Evolutionary conservation across 1,140 invertebrate species (phyloP), one percentile per base, ranked within the genome.

Genomic region (Pararge aegeria): DNA sequence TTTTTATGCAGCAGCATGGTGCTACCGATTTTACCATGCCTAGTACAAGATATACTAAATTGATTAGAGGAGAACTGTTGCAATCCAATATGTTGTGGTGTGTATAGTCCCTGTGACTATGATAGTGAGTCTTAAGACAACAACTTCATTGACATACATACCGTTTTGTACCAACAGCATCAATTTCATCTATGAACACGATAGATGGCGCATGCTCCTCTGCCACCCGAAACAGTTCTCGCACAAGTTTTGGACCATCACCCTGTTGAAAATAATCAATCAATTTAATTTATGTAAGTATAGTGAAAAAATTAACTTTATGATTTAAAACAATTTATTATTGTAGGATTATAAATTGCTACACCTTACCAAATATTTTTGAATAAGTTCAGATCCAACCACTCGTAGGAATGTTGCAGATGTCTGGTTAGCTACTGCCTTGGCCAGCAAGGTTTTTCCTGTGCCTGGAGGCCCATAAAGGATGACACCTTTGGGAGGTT

Each of bases 101-200:
- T n/a, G n/a, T n/a, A n/a, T n/a, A n/a, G n/a, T n/a, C n/a, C n/a
- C n/a, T n/a, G n/a, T n/a, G n/a, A n/a, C n/a, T n/a, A n/a, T n/a
- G n/a, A n/a, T n/a, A n/a, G n/a, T n/a, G n/a, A n/a, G n/a, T n/a
- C n/a, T n/a, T n/a, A n/a, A n/a, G n/a, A n/a, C n/a, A n/a, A n/a
- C n/a, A n/a, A n/a, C n/a, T n/a, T n/a, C n/a, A n/a, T n/a, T n/a
- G n/a, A n/a, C 19, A 37, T 13, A 16, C 29, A 73, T 82, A 91
- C 89, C 98, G 93, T 92, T 99, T 99, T 16, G 99, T 99, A 50
- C 99, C 99, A 29, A 99, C 97, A 61, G 99, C 99, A 93, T 99
- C 99, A 76, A 99, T 99, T 94, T 99, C 99, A 93, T 99, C 99
- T 82, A 99, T 99, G 84, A 99, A 99, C 0, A 99, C 98, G 90